Percentiles rank a stretch among this genome's conserved stretches.
Conservation (phyloP, 2,113 vertebrate genomes). For the Solea senegalensis region DNA sequence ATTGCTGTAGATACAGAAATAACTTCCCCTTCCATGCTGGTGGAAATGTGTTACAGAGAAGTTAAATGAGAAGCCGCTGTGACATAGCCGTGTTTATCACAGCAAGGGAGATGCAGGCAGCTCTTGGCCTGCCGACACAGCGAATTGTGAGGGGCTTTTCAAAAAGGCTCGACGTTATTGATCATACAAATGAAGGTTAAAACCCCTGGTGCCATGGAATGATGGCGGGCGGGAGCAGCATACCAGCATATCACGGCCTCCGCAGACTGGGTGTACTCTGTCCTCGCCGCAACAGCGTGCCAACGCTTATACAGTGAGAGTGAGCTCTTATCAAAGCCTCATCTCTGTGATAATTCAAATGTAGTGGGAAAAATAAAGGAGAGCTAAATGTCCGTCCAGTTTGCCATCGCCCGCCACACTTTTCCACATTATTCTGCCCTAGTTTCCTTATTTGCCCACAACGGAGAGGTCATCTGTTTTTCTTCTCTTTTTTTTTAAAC, state of each 20-base stretch:
- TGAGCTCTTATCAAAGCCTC: background rate
- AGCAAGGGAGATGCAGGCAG: slow-evolving; percentile 5
- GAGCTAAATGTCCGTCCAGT: background rate
- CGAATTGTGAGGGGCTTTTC: slow-evolving; percentile 30
- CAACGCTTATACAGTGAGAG: slow-evolving; percentile 9
- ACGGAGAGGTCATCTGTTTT: slow-evolving; percentile 21
- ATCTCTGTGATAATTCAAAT: slow-evolving; percentile 1
- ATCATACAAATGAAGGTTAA: slow-evolving; percentile 54
- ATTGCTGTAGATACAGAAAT: background rate
- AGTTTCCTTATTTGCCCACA: slow-evolving; percentile 29
- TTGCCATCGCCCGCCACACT: background rate
- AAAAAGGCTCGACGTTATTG: slow-evolving; percentile 30
- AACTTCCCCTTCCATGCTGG: background rate
- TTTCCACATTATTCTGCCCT: slow-evolving; percentile 41
- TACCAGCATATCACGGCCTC: slow-evolving; percentile 48
- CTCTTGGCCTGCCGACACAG: slow-evolving; percentile 30
- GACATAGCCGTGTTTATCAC: slow-evolving; percentile 49
- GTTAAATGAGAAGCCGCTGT: slow-evolving; percentile 35
- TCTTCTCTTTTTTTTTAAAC: background rate
- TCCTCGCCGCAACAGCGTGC: slow-evolving; percentile 51
- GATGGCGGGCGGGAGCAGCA: slow-evolving; percentile 32
- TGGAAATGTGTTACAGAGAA: background rate
- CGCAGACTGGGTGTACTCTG: slow-evolving; percentile 50
- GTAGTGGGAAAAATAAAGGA: background rate
- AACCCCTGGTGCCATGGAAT: slow-evolving; percentile 41